Conservation (phyloP, 1,140 invertebrate genomes). For the Armadillidium nasatum region DNA sequence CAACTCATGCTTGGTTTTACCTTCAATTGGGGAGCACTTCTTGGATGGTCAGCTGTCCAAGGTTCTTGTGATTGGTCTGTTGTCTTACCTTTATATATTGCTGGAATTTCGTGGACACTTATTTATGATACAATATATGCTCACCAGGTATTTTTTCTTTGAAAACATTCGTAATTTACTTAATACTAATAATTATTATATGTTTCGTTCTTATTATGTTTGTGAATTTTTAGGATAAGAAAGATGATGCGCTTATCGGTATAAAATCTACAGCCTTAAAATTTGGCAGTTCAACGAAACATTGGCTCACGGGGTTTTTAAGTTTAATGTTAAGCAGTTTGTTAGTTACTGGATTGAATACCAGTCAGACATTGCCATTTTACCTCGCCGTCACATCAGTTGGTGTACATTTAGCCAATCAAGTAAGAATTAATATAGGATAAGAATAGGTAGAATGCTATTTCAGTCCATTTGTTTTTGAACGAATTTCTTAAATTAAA, state of each 20-base stretch:
- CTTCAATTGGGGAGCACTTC: constrained; percentile 93
- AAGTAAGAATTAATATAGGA: constrained; percentile 57
- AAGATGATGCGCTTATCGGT: constrained; percentile 79
- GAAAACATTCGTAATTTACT: not conserved
- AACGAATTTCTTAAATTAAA: too few relatives aligned
- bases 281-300: constrained; percentile 78
- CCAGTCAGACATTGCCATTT: constrained; percentile 78
- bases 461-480: not conserved
- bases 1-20: constrained; percentile 88
- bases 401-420: constrained; percentile 65
- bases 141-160: constrained; percentile 67
- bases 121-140: constrained; percentile 98
- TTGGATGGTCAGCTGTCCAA: constrained; percentile 84
- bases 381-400: constrained; percentile 67
- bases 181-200: not conserved
- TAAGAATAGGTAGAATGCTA: not conserved
- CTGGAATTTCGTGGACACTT: constrained; percentile 90
- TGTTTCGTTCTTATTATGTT: constrained; percentile 2
- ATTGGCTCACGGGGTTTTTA: constrained; percentile 71
- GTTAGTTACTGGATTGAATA: constrained; percentile 59
- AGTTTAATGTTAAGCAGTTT: constrained; percentile 64
- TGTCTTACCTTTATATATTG: constrained; percentile 79
- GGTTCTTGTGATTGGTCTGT: constrained; percentile 63
- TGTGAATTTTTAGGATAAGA: constrained; percentile 64
- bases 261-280: constrained; percentile 91